These are phyloP conservation scores for Erebia palarica DNA, from an alignment of 2,888 invertebrate species.

Conservation along the genomic window DNA sequence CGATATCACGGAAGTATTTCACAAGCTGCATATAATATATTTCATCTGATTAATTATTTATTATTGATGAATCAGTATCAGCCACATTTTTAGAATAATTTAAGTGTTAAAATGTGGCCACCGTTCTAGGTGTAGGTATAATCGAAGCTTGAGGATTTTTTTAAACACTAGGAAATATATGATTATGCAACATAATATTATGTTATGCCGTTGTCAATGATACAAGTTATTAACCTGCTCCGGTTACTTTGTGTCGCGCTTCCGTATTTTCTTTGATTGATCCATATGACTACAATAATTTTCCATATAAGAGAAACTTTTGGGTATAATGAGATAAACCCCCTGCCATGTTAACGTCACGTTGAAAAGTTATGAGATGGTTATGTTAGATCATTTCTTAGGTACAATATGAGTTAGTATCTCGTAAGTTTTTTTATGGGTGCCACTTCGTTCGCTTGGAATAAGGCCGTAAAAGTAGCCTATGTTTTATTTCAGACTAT, in stretches of 20 bases:
- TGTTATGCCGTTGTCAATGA: slow-evolving; percentile 23
- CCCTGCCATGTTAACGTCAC: too few relatives aligned
- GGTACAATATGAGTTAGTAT: too few relatives aligned
- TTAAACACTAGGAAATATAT: slow-evolving; percentile 25
- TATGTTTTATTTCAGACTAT: too few relatives aligned
- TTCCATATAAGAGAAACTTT: neutral
- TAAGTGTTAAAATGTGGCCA: too few relatives aligned
- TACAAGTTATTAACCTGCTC: slow-evolving; percentile 25
- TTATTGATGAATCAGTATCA: neutral
- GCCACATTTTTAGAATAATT: neutral
- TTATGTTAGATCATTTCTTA: too few relatives aligned
- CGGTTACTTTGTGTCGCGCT: slow-evolving; percentile 19
- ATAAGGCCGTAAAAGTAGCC: too few relatives aligned
- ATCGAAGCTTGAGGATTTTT: slow-evolving; percentile 5
- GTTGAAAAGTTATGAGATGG: too few relatives aligned
- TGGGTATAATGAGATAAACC: too few relatives aligned
- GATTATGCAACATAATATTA: slow-evolving; percentile 27
- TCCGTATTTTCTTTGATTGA: slow-evolving; percentile 22
- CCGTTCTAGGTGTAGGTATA: neutral
- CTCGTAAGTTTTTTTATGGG: too few relatives aligned
- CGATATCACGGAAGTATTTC: neutral
- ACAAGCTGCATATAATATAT: neutral
- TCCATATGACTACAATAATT: neutral
- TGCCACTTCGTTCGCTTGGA: too few relatives aligned
- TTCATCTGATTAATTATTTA: neutral